A percentile compares a stretch with the other conserved stretches of the same genome.
Conservation (phyloP, 2,888 invertebrate species). For the Scaptomyza cyrtandrae region DNA sequence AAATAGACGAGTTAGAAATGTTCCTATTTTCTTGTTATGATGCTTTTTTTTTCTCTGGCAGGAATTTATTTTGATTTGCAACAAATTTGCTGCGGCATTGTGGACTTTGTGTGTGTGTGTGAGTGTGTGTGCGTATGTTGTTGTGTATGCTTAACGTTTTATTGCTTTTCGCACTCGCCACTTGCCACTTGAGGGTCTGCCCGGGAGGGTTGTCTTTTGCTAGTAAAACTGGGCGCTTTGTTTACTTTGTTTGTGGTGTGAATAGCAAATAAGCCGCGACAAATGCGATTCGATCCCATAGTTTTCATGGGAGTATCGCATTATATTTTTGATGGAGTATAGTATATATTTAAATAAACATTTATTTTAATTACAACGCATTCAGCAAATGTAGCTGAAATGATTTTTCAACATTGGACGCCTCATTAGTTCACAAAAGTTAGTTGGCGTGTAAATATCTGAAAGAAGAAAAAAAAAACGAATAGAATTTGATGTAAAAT, state of each 20-base stretch:
- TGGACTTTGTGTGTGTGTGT: conserved; percentile 38
- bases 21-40: conserved; percentile 25
- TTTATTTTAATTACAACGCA: conserved; percentile 61
- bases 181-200: conserved; percentile 49
- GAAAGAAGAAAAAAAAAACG: conserved; percentile 6
- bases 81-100: conserved; percentile 72
- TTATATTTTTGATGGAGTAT: conserved; percentile 18
- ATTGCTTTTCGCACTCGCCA: conserved; percentile 75
- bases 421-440: conserved; percentile 63
- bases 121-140: conserved; percentile 32
- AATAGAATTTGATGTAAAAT: conserved; percentile 41
- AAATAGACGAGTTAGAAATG: neutral
- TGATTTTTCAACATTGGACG: conserved; percentile 56
- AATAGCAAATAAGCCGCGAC: conserved; percentile 75
- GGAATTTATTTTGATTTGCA: conserved; percentile 79
- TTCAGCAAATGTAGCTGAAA: conserved; percentile 65
- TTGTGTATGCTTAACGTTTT: conserved; percentile 65
- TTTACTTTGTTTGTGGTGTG: conserved; percentile 80
- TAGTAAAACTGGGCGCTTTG: conserved; percentile 49
- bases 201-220: conserved; percentile 60
- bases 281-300: conserved; percentile 54
- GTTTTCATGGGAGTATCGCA: conserved; percentile 7
- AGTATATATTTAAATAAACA: conserved; percentile 25
- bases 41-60: conserved; percentile 37
- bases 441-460: conserved; percentile 21